phyloP scores from a whole-genome alignment of 2,797 vertebrate species.

The Agapornis canus region DNA sequence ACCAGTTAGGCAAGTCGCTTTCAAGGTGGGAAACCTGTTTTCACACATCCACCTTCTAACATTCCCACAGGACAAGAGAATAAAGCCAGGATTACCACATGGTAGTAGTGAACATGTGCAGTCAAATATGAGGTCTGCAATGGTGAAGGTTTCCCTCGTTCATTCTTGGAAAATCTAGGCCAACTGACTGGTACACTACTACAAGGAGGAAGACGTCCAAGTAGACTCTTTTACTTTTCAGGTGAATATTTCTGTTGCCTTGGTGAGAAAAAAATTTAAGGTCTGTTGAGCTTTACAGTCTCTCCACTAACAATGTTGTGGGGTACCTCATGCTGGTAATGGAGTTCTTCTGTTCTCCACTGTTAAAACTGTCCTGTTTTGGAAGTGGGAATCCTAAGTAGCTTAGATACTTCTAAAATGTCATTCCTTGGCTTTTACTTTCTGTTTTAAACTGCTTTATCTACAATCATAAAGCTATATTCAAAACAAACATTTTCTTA shows the following conservation, averaged over 20 bases:
- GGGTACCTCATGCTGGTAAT: background rate
- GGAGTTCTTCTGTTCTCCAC: background rate
- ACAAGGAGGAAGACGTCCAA: background rate
- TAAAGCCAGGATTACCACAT: background rate
- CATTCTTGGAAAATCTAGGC: background rate
- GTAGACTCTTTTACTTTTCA: background rate
- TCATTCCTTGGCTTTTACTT: background rate
- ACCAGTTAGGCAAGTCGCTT: background rate
- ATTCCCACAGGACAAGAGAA: background rate
- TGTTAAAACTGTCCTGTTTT: background rate
- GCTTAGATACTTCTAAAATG: background rate
- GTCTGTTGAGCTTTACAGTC: background rate
- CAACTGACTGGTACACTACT: background rate
- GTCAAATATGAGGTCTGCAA: background rate
- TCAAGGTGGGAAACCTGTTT: constrained; percentile 18
- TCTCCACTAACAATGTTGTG: background rate
- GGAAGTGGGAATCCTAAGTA: background rate
- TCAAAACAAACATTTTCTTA: constrained; percentile 31
- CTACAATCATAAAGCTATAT: background rate
- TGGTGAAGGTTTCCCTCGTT: background rate
- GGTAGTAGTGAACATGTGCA: background rate
- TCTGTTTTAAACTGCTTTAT: background rate
- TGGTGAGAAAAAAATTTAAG: background rate
- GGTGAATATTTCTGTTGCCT: background rate
- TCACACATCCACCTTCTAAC: background rate